These are phyloP conservation scores for Malacoraja senta DNA, from an alignment of 2,797 vertebrate species.

Conservation along the genomic window DNA sequence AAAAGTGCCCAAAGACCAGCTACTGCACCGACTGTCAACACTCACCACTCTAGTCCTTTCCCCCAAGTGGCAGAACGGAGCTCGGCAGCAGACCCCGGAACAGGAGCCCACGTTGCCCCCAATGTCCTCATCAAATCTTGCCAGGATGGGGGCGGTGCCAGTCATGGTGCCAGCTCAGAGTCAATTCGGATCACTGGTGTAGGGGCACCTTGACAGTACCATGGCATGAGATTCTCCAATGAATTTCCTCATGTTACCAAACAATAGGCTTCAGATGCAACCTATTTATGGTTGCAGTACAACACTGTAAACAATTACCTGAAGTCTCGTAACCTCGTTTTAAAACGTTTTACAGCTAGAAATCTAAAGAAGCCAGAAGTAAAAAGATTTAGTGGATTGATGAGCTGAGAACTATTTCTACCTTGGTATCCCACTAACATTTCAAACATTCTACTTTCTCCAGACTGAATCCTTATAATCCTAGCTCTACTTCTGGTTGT, in stretches of 20 bases:
- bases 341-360: neutral
- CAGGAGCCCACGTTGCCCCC: constrained; percentile 49
- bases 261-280: neutral
- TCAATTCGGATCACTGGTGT: constrained; percentile 87
- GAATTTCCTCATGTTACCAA: constrained; percentile 10
- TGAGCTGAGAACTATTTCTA: neutral
- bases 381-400: neutral
- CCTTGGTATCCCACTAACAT: neutral
- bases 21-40: constrained; percentile 45
- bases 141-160: constrained; percentile 76
- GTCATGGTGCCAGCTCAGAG: constrained; percentile 89
- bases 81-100: constrained; percentile 50
- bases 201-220: constrained; percentile 43
- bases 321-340: neutral
- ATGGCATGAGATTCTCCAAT: neutral
- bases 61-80: constrained; percentile 52
- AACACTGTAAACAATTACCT: neutral
- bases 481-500: neutral
- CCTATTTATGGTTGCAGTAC: neutral
- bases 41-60: neutral
- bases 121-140: constrained; percentile 66
- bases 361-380: neutral
- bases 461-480: neutral
- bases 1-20: constrained; percentile 52
- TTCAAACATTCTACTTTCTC: neutral